Evolutionary conservation across 2,797 vertebrate species (phyloP), one percentile per base, ranked within the genome.

Genomic region (Artibeus jamaicensis): DNA sequence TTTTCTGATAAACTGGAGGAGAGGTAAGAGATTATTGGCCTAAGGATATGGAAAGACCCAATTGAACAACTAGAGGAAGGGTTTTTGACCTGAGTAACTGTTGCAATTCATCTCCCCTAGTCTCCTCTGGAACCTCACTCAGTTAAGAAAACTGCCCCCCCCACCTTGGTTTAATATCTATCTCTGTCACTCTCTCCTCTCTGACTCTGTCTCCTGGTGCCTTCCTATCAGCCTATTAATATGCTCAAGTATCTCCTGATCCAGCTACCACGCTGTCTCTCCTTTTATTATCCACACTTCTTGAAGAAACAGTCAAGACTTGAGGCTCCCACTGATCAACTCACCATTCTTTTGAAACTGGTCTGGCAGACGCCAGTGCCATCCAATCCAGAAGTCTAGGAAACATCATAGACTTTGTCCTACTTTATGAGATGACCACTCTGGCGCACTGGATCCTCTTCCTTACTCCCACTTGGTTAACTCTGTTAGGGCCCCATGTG

Each of bases 291-390:
- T 1, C 37, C 46, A 81, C 48, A 65, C 16, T 70, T 86, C 65
- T 79, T 44, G 9, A 89, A 93, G n/a, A 92, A 86, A 65, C 10
- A 71, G 46, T 39, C 8, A 24, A 83, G 44, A 44, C 57, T 79
- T 21, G 42, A 22, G 53, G 18, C 46, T 81, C 65, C 62, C 32
- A 55, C 29, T 39, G 59, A 46, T 29, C 62, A 91, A 42, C 34
- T 89, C 71, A 77, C 16, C 67, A 65, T 22, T 90, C 89, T 42
- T 84, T 71, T 76, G 82, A 93, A 95, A 91, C 12, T 46, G 68
- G 11, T 74, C 44, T 24, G 32, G 3, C 9, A 6, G 42, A 89
- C 21, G 37, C 24, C 42, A 57, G 32, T 14, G 44, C 11, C 50
- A 79, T 5, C n/a, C 85, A 74, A 87, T 50, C 70, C n/a, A 24